A percentile compares a stretch with the other conserved stretches of the same genome.
These are phyloP conservation scores for Tineola bisselliella DNA, from an alignment of 2,888 invertebrate genomes.

Conservation along the genomic window DNA sequence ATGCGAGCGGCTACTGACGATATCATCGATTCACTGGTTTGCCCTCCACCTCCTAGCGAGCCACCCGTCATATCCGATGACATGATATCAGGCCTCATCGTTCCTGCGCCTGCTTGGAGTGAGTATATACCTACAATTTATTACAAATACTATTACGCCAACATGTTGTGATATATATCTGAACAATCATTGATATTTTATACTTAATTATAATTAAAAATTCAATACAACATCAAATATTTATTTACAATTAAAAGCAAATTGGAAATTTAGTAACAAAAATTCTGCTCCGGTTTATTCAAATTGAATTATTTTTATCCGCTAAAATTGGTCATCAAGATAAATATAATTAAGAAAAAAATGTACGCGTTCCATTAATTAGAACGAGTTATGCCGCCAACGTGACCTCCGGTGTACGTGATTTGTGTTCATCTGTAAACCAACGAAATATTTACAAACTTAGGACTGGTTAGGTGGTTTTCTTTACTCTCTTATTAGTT, in stretches of 20 bases:
- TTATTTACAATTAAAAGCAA: neutral
- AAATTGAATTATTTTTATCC: constrained; percentile 1
- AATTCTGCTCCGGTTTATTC: neutral
- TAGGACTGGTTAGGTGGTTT: neutral
- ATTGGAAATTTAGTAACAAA: neutral
- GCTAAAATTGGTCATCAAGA: neutral
- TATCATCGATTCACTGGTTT: constrained; percentile 94
- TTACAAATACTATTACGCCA: neutral
- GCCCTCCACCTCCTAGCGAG: constrained; percentile 95
- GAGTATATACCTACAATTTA: constrained; percentile 56
- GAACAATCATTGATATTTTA: no score
- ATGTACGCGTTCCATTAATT: constrained; percentile 5
- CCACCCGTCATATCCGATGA: constrained; percentile 94
- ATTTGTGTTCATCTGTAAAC: constrained; percentile 3
- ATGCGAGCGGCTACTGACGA: constrained; percentile 91
- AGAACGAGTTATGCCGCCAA: constrained; percentile 2
- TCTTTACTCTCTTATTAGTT: neutral
- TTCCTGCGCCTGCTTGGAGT: constrained; percentile 96
- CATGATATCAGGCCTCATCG: constrained; percentile 95
- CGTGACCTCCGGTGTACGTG: constrained; percentile 7
- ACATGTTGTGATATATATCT: neutral
- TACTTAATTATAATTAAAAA: no score
- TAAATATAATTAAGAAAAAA: constrained; percentile 8
- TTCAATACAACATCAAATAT: no score
- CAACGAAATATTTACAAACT: neutral